Percentiles rank a stretch among this genome's conserved stretches.
Evolutionary conservation across 2,888 invertebrate species (phyloP).

Genomic region (Caenorhabditis zanzibari): DNA sequence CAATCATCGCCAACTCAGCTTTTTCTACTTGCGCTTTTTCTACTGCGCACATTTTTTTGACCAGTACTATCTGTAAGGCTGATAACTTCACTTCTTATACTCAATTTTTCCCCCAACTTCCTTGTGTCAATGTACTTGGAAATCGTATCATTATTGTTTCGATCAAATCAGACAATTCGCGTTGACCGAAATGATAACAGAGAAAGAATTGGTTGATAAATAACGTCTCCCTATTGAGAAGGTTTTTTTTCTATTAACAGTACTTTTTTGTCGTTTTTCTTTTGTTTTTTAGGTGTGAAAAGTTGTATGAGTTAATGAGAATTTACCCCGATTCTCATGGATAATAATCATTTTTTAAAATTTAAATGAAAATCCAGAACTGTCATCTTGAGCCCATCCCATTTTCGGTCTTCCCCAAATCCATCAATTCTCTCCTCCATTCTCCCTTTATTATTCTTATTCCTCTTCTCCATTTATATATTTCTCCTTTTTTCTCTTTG

Average conservation of each 20-base stretch:
- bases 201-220: not conserved
- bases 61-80: too few species aligned
- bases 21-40: too few species aligned
- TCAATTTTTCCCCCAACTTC: not conserved
- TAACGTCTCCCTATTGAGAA: not conserved
- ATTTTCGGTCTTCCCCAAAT: not conserved
- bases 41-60: too few species aligned
- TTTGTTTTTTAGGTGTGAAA: not conserved
- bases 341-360: too few species aligned
- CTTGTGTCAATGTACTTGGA: not conserved
- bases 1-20: too few species aligned
- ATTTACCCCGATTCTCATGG: too few species aligned
- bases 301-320: too few species aligned
- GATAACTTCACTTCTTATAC: too few species aligned
- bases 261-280: not conserved
- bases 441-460: not conserved
- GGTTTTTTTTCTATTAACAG: not conserved
- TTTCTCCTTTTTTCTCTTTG: conserved; percentile 25
- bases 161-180: not conserved
- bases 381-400: conserved; percentile 8
- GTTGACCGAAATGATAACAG: not conserved
- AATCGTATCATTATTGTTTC: not conserved
- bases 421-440: not conserved
- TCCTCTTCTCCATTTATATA: conserved; percentile 1
- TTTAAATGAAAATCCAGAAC: too few species aligned